Base-by-base conservation (phyloP, 2,797 vertebrate species). In the Lepilemur septentrionalis region DNA sequence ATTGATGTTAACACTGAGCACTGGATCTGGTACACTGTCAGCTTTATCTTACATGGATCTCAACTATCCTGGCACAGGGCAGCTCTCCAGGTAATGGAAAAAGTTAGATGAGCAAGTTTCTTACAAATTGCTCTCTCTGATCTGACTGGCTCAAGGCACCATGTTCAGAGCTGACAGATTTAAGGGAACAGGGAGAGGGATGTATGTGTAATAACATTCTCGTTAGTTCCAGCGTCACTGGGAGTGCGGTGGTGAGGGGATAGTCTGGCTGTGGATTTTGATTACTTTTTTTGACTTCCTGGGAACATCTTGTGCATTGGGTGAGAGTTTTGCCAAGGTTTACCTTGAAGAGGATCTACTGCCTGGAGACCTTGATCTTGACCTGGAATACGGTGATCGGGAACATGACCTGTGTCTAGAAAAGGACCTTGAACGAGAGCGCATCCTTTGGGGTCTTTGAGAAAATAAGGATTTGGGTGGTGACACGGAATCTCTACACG, bases 341-440 rank as follows among this genome's bases (percentile, higher is more conserved):
- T 99, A 99, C 99, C 99, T 99, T 97, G 99, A 99, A 96, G 99
- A 99, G 63, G 99, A 99, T 98, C 98, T 98, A 98, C 99, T 99
- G 98, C 99, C 99, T 84, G 99, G 99, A 55, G 99, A 99, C 98
- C 99, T 99, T 98, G 99, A 99, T 98, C 99, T 99, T 65, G 99
- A 99, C 97, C 99, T 99, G 98, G 99, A 99, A 98, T 99, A 99
- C 96, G 99, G 99, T 98, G 99, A 99, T 97, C 98, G 99, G 86
- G 99, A 99, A 98, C 98, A 99, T 95, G 99, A 99, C 96, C 99
- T 99, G 97, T 95, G 97, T 97, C 98, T 98, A 97, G 98, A 98
- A 98, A 98, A 99, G 97, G 99, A 99, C 98, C 98, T 98, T 97
- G 99, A 99, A 95, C 99, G 99, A 97, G 99, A 99, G 91, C 98